These are phyloP conservation scores for Balanococcus diminutus DNA, from an alignment of 2,888 invertebrate genomes.

Conservation along the genomic window DNA sequence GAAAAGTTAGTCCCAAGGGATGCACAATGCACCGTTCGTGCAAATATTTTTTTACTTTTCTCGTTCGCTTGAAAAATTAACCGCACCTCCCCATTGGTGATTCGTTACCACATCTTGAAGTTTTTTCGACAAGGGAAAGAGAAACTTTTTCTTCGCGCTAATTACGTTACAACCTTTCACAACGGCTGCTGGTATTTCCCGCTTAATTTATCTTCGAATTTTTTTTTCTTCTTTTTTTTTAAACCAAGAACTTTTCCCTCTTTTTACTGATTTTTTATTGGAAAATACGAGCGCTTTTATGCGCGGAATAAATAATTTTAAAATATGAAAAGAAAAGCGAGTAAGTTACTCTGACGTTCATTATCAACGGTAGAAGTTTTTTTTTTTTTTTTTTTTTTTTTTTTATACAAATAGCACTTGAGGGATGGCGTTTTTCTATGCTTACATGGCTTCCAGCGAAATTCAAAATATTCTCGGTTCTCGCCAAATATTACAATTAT, in stretches of 20 bases:
- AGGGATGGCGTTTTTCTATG: slow-evolving; percentile 15
- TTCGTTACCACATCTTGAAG: slow-evolving; percentile 48
- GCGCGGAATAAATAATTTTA: slow-evolving; percentile 50
- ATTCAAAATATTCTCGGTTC: background rate
- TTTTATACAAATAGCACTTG: slow-evolving; percentile 12
- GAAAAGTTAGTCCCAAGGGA: slow-evolving; percentile 44
- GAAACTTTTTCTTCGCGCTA: slow-evolving; percentile 52
- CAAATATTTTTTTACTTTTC: slow-evolving; percentile 49
- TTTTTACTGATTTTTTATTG: slow-evolving; percentile 49
- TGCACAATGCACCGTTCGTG: slow-evolving; percentile 48
- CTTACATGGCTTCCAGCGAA: background rate
- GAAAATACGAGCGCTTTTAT: slow-evolving; percentile 46
- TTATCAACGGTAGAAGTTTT: slow-evolving; percentile 5
- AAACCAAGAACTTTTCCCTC: slow-evolving; percentile 22
- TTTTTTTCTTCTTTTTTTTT: background rate
- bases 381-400: background rate
- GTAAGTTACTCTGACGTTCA: slow-evolving; percentile 40
- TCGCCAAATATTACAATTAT: slow-evolving; percentile 1
- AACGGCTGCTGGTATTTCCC: slow-evolving; percentile 48
- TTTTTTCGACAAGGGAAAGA: slow-evolving; percentile 45
- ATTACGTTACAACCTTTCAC: slow-evolving; percentile 51
- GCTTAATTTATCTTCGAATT: slow-evolving; percentile 48
- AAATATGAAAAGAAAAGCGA: slow-evolving; percentile 45
- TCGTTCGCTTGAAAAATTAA: slow-evolving; percentile 48
- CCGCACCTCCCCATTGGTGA: slow-evolving; percentile 47